Conservation (phyloP, 2,888 invertebrate species). For the Cryptosula pallasiana region DNA sequence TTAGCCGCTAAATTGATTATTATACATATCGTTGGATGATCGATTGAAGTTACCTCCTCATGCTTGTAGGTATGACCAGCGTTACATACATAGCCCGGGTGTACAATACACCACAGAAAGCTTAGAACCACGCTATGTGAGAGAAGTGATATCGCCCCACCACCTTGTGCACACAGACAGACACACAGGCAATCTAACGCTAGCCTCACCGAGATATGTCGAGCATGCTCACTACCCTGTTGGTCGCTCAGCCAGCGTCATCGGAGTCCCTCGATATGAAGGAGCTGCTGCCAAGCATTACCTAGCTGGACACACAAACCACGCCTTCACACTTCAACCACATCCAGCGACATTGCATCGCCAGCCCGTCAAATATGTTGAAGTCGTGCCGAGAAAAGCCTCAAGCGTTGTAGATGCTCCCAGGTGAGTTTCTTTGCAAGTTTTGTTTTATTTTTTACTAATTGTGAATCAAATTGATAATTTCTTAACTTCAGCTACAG, state of each 20-base stretch:
- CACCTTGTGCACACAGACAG: neutral
- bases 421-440: neutral
- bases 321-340: neutral
- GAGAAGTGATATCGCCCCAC: neutral
- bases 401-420: neutral
- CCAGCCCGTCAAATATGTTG: neutral
- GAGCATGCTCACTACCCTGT: neutral
- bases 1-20: too few relatives aligned
- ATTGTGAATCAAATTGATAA: too few relatives aligned
- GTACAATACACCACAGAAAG: neutral
- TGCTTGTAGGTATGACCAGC: neutral
- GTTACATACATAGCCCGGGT: neutral
- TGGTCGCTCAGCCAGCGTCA: neutral
- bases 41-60: too few relatives aligned
- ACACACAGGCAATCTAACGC: neutral
- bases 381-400: neutral
- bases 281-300: neutral
- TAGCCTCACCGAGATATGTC: too few relatives aligned
- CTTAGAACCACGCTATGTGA: neutral
- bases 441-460: neutral
- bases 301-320: constrained; percentile 4
- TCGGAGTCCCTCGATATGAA: neutral
- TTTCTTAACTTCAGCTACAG: too few relatives aligned
- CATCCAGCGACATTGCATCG: neutral
- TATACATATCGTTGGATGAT: too few relatives aligned